phyloP scores from a whole-genome alignment of 2,113 vertebrate genomes.

The Cynopterus brachyotis region DNA sequence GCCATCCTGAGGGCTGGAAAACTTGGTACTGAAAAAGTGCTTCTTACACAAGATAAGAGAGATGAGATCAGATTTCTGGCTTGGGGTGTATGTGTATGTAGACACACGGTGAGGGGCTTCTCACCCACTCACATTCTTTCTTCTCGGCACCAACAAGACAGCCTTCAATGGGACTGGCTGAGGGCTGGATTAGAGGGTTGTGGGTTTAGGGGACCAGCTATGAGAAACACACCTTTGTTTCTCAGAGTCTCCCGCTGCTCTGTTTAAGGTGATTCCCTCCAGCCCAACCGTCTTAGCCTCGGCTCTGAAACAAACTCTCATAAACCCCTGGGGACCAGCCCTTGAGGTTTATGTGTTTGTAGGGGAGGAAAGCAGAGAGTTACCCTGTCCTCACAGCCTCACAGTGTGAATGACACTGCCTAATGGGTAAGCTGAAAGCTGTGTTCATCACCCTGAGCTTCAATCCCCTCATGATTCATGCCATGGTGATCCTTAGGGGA shows the following conservation, averaged over 20 bases:
- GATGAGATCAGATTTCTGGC: not conserved
- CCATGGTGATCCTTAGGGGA: not conserved
- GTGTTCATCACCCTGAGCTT: not conserved
- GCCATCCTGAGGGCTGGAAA: not conserved
- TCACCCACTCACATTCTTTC: not conserved
- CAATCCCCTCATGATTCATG: not conserved
- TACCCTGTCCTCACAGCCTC: not conserved
- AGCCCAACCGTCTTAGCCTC: not conserved
- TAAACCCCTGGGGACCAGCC: constrained; percentile 72
- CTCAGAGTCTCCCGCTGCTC: not conserved
- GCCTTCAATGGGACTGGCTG: not conserved
- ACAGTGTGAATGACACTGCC: not conserved
- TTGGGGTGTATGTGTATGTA: not conserved
- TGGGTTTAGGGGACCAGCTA: not conserved
- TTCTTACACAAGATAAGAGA: not conserved
- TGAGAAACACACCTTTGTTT: not conserved
- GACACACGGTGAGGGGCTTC: not conserved
- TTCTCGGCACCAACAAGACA: not conserved
- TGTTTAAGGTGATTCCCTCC: not conserved
- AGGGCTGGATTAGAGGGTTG: not conserved
- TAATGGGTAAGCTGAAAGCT: not conserved
- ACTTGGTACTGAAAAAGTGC: not conserved
- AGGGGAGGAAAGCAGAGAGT: not conserved
- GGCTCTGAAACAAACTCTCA: constrained; percentile 47
- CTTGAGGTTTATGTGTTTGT: constrained; percentile 64